A percentile compares a stretch with the other conserved stretches of the same genome.
These are phyloP conservation scores for Odocoileus virginianus DNA, from an alignment of 2,113 vertebrate species.

Conservation along the genomic window DNA sequence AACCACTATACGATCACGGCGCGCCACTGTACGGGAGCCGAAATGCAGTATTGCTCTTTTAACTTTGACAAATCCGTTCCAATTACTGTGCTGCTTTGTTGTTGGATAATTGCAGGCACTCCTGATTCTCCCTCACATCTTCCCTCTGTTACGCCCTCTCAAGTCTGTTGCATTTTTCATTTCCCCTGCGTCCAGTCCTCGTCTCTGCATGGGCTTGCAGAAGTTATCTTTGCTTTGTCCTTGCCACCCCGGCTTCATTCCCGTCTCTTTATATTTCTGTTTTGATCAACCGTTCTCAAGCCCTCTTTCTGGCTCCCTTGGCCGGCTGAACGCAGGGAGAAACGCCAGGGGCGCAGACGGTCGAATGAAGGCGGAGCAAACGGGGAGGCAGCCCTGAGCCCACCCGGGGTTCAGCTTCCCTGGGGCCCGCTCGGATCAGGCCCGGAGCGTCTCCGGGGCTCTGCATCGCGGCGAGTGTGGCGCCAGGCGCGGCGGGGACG, in stretches of 20 bases:
- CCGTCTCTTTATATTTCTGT: background rate
- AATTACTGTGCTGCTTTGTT: background rate
- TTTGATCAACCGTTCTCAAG: background rate
- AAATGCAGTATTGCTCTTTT: accelerated
- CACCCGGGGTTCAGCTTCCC: background rate
- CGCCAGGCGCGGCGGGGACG: background rate
- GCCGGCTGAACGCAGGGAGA: background rate
- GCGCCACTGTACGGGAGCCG: accelerated
- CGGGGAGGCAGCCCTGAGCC: background rate
- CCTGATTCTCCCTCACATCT: background rate
- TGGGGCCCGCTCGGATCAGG: background rate
- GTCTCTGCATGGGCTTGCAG: background rate
- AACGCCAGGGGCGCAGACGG: background rate
- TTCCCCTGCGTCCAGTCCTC: background rate
- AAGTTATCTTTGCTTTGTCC: background rate
- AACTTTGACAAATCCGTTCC: background rate
- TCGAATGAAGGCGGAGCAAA: background rate
- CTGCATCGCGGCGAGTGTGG: background rate
- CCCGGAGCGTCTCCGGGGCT: background rate
- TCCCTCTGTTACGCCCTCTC: background rate
- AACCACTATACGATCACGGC: constrained; percentile 84
- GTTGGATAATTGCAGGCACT: background rate
- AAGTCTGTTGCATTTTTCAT: background rate
- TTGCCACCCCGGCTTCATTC: background rate
- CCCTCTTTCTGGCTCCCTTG: too few relatives aligned